Evolutionary conservation across 1,140 invertebrate species (phyloP).

Genomic region (Drosophila virilis): DNA sequence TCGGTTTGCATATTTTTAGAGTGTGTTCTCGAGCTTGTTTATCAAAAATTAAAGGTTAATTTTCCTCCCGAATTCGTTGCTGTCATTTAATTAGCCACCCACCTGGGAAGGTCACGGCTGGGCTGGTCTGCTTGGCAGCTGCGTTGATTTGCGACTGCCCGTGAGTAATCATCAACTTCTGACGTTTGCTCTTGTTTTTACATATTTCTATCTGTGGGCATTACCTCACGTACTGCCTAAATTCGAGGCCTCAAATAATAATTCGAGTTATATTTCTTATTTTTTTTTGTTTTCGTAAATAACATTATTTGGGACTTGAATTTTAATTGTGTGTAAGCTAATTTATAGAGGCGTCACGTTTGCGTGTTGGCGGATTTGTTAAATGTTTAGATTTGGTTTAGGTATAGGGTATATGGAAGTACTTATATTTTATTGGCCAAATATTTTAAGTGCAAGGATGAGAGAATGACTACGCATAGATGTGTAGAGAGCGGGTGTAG

Average conservation of each 20-base stretch:
- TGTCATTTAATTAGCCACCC: conserved; percentile 51
- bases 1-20: conserved; percentile 50
- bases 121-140: background rate
- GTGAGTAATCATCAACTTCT: conserved; percentile 38
- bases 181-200: background rate
- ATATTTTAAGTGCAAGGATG: background rate
- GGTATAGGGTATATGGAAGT: background rate
- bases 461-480: background rate
- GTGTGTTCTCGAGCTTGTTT: conserved; percentile 45
- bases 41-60: conserved; percentile 56
- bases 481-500: no score
- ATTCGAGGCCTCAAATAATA: background rate
- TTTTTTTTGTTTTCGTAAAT: conserved; percentile 4
- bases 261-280: background rate
- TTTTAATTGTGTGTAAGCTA: conserved; percentile 43
- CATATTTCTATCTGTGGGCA: conserved; percentile 9
- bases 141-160: conserved; percentile 36
- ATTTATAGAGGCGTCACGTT: conserved; percentile 21
- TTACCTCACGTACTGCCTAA: conserved; percentile 38
- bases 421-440: no score
- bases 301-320: conserved; percentile 26
- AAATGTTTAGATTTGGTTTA: conserved; percentile 13
- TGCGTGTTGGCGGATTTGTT: conserved; percentile 21
- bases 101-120: background rate
- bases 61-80: conserved; percentile 20